phyloP scores from a whole-genome alignment of 2,888 invertebrate genomes.

The Torymus auratus region DNA sequence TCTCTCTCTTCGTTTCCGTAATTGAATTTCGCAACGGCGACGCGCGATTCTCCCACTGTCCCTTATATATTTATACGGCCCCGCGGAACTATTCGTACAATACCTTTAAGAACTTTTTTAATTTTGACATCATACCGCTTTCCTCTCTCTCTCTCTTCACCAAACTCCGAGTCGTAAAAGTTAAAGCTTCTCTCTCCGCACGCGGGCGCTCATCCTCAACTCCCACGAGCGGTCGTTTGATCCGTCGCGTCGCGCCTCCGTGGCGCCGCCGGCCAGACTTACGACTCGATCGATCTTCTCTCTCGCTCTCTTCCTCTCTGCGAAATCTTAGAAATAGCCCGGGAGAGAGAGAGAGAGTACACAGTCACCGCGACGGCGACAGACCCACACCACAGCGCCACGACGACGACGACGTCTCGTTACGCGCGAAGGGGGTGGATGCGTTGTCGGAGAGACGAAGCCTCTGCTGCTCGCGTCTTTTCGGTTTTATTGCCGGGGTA shows the following conservation, averaged over 20 bases:
- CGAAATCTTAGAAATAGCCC: conserved; percentile 65
- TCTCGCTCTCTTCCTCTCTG: conserved; percentile 57
- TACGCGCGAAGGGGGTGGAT: background rate
- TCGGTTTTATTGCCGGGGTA: background rate
- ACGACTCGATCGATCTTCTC: conserved; percentile 65
- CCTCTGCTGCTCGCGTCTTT: background rate
- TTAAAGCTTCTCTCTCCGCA: background rate
- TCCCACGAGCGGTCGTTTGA: conserved; percentile 58
- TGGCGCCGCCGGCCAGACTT: conserved; percentile 65
- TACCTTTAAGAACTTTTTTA: conserved; percentile 38
- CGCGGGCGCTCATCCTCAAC: background rate
- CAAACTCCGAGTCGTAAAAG: no score
- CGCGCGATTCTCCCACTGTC: conserved; percentile 7
- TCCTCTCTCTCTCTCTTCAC: background rate
- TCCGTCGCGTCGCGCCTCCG: conserved; percentile 63
- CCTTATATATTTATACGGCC: conserved; percentile 11
- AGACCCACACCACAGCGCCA: background rate
- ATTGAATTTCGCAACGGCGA: background rate
- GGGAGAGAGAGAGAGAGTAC: conserved; percentile 24
- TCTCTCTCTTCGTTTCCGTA: background rate
- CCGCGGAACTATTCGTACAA: background rate
- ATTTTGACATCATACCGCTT: conserved; percentile 14
- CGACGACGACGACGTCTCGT: background rate
- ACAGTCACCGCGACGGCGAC: conserved; percentile 39
- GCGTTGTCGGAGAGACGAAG: background rate